Conservation (phyloP, 2,797 vertebrate species). For the Danio kyathit region DNA sequence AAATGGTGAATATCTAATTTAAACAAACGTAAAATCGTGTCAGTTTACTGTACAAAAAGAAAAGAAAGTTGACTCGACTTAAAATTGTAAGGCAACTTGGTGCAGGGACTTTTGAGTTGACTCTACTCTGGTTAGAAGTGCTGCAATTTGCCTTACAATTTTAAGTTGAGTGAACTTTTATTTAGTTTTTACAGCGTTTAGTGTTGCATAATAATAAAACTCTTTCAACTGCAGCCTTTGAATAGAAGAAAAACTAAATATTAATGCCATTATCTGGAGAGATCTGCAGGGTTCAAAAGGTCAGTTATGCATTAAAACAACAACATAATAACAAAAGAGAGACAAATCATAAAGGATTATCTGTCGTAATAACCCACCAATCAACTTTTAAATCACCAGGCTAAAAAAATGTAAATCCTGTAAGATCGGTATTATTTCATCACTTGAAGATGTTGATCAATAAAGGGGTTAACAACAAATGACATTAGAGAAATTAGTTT, state of each 20-base stretch:
- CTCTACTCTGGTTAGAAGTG: too few species aligned
- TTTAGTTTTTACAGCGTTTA: too few species aligned
- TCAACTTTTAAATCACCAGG: background rate
- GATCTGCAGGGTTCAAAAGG: background rate
- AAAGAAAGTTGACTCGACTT: too few species aligned
- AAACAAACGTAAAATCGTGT: background rate
- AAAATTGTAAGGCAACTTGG: too few species aligned
- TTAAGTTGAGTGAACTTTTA: too few species aligned
- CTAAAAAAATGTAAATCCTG: background rate
- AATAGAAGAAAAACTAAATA: too few species aligned
- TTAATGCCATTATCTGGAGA: background rate
- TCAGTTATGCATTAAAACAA: background rate
- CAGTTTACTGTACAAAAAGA: too few species aligned
- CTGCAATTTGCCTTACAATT: too few species aligned
- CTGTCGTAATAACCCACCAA: background rate
- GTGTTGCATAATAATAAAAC: too few species aligned
- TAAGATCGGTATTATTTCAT: background rate
- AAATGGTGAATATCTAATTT: slow-evolving; percentile 6
- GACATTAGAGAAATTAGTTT: slow-evolving; percentile 5
- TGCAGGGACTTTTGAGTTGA: too few species aligned
- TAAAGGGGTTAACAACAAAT: background rate
- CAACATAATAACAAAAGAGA: background rate
- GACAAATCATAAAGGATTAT: background rate
- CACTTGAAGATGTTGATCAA: background rate
- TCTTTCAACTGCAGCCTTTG: too few species aligned